Evolutionary conservation across 2,797 vertebrate species (phyloP), one percentile per base, ranked within the genome.

Genomic region (Molothrus ater): DNA sequence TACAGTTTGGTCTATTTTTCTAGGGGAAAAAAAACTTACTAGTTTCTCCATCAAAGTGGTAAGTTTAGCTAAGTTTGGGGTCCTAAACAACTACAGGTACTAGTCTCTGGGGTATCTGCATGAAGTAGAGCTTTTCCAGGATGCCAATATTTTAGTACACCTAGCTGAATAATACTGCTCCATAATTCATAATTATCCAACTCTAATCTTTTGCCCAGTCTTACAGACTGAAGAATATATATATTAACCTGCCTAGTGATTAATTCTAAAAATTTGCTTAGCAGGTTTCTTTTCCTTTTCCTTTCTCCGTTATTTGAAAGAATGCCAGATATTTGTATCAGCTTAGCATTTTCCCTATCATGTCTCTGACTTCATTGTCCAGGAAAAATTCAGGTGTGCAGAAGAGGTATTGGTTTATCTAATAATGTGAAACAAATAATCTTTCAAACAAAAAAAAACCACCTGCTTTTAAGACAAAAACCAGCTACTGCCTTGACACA

Each of bases 21-120:
- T 31, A 13, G 7, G 4, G 1, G 0, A 2, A 21, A 59, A 40
- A 43, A 14, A 18, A 5, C 6, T 9, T 11, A 65, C 10, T 36
- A 25, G 9, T 54, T 18, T 76, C 9, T 53, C 26, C 0, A 0
- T 34, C 17, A n/a, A 91, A 69, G 25, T 5, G 3, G 0, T 32
- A 70, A 69, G 4, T 38, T 42, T 21, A 74, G 48, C 19, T 48
- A 80, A 59, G 16, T 69, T 45, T n/a, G 18, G 13, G 12, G 15
- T 61, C 31, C 43, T 69, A 28, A 82, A 63, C 15, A 65, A 14
- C 24, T 36, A 66, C 21, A 50, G 16, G 9, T 53, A 26, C 10
- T 61, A 3, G 4, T 32, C 9, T 83, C 53, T 60, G 29, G 13
- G 74, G n/a, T 71, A 68, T 34, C 50, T 73, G 25, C 16, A 38